Evolutionary conservation across 2,888 invertebrate species (phyloP).

Genomic region (Lycophotia porphyrea): DNA sequence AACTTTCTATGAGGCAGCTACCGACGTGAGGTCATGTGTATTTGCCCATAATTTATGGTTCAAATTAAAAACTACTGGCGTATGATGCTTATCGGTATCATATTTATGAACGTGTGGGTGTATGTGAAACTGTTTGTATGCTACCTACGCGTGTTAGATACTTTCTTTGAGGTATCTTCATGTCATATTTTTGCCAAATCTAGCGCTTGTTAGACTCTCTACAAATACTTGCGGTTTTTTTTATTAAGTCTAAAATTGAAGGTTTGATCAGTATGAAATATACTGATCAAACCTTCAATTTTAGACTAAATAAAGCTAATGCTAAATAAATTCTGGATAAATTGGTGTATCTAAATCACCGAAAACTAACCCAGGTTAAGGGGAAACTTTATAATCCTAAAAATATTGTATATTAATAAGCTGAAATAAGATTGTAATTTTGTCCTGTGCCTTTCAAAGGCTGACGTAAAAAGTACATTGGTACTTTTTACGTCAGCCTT

Average conservation of each 20-base stretch:
- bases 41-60: slow-evolving; percentile 62
- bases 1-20: slow-evolving; percentile 71
- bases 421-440: no score
- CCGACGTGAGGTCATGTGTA: slow-evolving; percentile 64
- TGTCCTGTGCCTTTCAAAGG: no score
- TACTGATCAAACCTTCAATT: no score
- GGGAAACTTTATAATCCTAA: no score
- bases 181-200: slow-evolving; percentile 9
- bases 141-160: slow-evolving; percentile 44
- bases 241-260: not conserved
- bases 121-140: slow-evolving; percentile 36
- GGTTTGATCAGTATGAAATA: no score
- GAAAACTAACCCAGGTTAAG: no score
- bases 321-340: not conserved
- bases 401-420: no score
- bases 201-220: slow-evolving; percentile 15
- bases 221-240: not conserved
- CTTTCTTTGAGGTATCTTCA: slow-evolving; percentile 48
- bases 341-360: no score
- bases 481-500: no score
- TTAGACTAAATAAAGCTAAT: no score
- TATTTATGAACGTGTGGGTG: slow-evolving; percentile 36
- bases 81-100: slow-evolving; percentile 43
- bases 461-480: no score
- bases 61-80: slow-evolving; percentile 64